Evolutionary conservation across 2,888 invertebrate genomes (phyloP).

Genomic region (Andrena hattorfiana): DNA sequence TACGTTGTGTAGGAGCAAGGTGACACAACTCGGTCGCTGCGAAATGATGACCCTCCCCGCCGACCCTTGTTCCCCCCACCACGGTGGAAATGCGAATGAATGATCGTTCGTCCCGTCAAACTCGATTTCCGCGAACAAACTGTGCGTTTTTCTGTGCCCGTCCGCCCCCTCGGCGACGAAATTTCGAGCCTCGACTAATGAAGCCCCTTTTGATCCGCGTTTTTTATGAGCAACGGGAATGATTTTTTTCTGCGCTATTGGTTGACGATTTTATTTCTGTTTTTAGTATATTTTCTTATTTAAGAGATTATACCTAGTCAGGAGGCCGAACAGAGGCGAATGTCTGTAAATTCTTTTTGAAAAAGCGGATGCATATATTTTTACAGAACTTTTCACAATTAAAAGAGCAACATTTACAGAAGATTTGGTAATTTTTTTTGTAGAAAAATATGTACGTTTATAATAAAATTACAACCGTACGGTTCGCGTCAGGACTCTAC

Average conservation of each 20-base stretch:
- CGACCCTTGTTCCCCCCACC: not conserved
- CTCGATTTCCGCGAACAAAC: slow-evolving; percentile 61
- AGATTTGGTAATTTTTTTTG: too few species aligned
- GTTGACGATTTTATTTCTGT: not conserved
- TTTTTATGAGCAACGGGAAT: slow-evolving; percentile 2
- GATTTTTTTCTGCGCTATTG: not conserved
- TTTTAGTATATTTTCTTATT: not conserved
- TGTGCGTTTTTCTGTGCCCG: slow-evolving; percentile 40
- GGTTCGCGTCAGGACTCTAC: too few species aligned
- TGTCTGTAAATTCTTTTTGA: too few species aligned
- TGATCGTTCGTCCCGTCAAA: slow-evolving; percentile 69
- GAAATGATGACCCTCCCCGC: slow-evolving; percentile 57
- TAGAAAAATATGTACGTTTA: too few species aligned
- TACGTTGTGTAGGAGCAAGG: slow-evolving; percentile 1
- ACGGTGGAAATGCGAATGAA: slow-evolving; percentile 70
- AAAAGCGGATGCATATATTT: too few species aligned
- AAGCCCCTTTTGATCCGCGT: slow-evolving; percentile 39
- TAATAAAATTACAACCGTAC: too few species aligned
- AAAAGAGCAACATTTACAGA: too few species aligned
- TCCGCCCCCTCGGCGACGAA: slow-evolving; percentile 5
- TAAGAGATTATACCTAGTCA: too few species aligned
- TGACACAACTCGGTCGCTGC: not conserved
- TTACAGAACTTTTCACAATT: too few species aligned
- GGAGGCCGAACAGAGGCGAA: too few species aligned
- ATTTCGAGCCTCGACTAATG: slow-evolving; percentile 46